Base-by-base conservation (phyloP, 1,140 invertebrate species). In the Littorina saxatilis region DNA sequence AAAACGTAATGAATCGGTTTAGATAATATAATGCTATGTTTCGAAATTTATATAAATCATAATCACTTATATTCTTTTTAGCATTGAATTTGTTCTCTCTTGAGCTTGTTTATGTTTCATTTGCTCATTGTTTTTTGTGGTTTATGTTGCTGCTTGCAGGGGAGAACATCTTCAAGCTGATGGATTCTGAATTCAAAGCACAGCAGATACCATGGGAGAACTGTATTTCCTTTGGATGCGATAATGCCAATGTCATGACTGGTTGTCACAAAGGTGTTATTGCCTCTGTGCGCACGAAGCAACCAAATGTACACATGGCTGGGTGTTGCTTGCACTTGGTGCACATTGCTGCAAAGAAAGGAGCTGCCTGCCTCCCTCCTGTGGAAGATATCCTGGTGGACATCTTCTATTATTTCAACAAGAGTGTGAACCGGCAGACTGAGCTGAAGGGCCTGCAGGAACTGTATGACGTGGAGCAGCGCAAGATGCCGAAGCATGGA, bases 401-500 rank as follows among this genome's bases (percentile, higher is more conserved):
- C 47, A 23, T 50, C 3, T 7, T 15, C 27, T 32, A 13, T 11
- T 50, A 29, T 23, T 75, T 52, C 27, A 17, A 75, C 2, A 75
- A 75, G 43, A 75, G n/a, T 80, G 68, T 73, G n/a, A 81, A 82
- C 27, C 61, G 84, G 39, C 55, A 83, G n/a, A 17, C 11, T 43
- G 70, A 32, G 3, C 78, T 84, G 29, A 78, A 81, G 52, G 66
- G 37, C 37, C 32, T 43, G 17, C 82, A 84, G 40, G 76, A 80
- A 0, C 72, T 87, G 7, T 83, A 82, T 43, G 79, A 86, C 52
- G 2, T 83, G 4, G 80, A 86, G 15, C 83, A 85, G 43, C 78
- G 66, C 32, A 81, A 58, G 43, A 79, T 83, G 17, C 72, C 86
- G 15, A 85, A 87, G 68, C 83, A 87, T 83, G 82, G 83, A 4